Evolutionary conservation across 2,113 vertebrate species (phyloP), one percentile per base, ranked within the genome.

Genomic region (Anthoscopus minutus): DNA sequence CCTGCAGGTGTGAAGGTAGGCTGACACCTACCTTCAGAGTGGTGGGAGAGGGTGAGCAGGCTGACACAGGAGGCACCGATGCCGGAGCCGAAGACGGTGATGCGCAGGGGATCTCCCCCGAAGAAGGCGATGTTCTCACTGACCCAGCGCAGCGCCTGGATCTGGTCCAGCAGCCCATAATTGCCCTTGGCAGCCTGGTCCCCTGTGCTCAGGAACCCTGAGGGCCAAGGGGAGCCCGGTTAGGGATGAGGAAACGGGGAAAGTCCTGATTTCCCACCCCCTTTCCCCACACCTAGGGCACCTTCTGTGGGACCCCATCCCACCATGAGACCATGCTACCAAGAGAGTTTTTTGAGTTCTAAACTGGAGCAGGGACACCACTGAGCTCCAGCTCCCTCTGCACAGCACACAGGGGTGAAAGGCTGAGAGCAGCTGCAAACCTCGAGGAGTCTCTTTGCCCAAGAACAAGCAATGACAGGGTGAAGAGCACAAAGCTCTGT

Each of bases 151-250:
- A 99, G 97, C 2, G 99, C 99, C 98, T 99, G 99, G 92, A 99
- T 99, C 98, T 99, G 99, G 98, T 99, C 99, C 96, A 99, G 97
- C 50, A 99, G 98, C 38, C 99, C 99, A 1, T 99, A 99, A 97
- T 99, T 99, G 88, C 99, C 99, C 97, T 99, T 99, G 85, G 99
- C 99, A 45, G 99, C 99, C 98, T 99, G 99, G 97, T 99, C 99
- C 4, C 99, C 99, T 0, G 99, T 99, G 92, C 99, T 99, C 96
- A 99, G 98, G 97, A 99, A 99, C 35, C 99, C 99, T 99, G 97
- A 0, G 11, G 67, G 91, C 30, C 79, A 92, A 97, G 80, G 50
- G 65, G 56, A 92, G 10, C 57, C 72, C 0, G 0, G 51, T 94
- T 58, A 89, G 60, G 44, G 50, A 54, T 33, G 48, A n/a, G 19